Percentiles rank a stretch among this genome's conserved stretches.
Conservation (phyloP, 2,113 vertebrate genomes). For the Oryctolagus cuniculus region DNA sequence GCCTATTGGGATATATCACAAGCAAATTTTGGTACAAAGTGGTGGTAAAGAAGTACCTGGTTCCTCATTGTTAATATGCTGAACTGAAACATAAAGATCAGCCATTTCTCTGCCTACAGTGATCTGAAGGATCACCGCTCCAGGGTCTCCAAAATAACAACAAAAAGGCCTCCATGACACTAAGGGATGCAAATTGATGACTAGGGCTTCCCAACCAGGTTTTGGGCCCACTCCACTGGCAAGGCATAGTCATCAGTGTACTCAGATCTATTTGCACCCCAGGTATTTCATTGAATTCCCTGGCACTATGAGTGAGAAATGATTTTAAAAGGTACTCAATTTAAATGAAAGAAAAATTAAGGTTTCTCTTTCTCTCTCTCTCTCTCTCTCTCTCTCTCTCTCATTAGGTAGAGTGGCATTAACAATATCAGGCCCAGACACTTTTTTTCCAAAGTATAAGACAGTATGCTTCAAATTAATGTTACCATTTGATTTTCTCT, state of each 20-base stretch:
- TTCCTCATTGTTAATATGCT: slow-evolving; percentile 28
- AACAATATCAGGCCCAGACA: slow-evolving; percentile 70
- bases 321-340: slow-evolving; percentile 48
- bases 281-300: slow-evolving; percentile 60
- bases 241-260: slow-evolving; percentile 44
- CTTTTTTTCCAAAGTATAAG: slow-evolving; percentile 42
- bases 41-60: slow-evolving; percentile 44
- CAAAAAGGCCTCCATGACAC: slow-evolving; percentile 44
- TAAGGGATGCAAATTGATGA: neutral
- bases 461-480: neutral
- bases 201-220: slow-evolving; percentile 30
- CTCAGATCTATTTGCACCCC: slow-evolving; percentile 43
- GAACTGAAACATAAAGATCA: slow-evolving; percentile 56
- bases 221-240: slow-evolving; percentile 26
- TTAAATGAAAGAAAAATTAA: slow-evolving; percentile 82
- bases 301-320: slow-evolving; percentile 66
- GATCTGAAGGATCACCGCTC: slow-evolving; percentile 33
- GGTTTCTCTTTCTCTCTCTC: neutral
- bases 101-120: slow-evolving; percentile 48
- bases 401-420: slow-evolving; percentile 64
- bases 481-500: slow-evolving; percentile 59
- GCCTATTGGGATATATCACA: slow-evolving; percentile 9
- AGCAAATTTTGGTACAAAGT: slow-evolving; percentile 51
- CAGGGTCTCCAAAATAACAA: slow-evolving; percentile 29
- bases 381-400: slow-evolving; percentile 4